These are phyloP conservation scores for Drosophila lowei DNA, from an alignment of 1,140 invertebrate species.

Conservation along the genomic window DNA sequence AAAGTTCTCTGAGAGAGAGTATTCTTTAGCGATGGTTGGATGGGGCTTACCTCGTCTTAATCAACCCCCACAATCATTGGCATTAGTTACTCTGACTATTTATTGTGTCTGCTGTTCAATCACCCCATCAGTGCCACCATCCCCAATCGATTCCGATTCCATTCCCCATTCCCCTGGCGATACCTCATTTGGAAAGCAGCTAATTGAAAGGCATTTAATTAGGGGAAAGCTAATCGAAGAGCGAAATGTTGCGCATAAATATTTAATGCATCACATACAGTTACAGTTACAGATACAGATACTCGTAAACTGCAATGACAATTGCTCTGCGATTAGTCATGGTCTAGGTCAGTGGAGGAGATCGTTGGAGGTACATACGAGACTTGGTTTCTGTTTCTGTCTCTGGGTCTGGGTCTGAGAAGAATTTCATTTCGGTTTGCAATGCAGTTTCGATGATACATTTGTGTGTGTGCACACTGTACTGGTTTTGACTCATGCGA, in stretches of 20 bases:
- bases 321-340: constrained; percentile 13
- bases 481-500: constrained; percentile 31
- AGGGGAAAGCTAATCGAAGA: constrained; percentile 46
- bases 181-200: constrained; percentile 19
- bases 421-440: constrained; percentile 16
- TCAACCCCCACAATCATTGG: not conserved
- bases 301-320: not conserved
- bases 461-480: too few species aligned
- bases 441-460: constrained; percentile 13
- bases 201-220: constrained; percentile 32
- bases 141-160: constrained; percentile 4
- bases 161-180: constrained; percentile 4
- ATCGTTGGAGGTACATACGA: not conserved
- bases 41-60: too few species aligned
- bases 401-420: too few species aligned
- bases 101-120: not conserved
- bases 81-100: not conserved
- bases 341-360: constrained; percentile 25
- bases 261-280: not conserved
- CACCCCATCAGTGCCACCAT: not conserved
- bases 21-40: too few species aligned
- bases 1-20: too few species aligned
- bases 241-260: not conserved
- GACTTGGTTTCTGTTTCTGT: not conserved
- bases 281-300: too few species aligned